A percentile compares a stretch with the other conserved stretches of the same genome.
Evolutionary conservation across 2,113 vertebrate genomes (phyloP).

Genomic region (Tychaedon coryphoeus): DNA sequence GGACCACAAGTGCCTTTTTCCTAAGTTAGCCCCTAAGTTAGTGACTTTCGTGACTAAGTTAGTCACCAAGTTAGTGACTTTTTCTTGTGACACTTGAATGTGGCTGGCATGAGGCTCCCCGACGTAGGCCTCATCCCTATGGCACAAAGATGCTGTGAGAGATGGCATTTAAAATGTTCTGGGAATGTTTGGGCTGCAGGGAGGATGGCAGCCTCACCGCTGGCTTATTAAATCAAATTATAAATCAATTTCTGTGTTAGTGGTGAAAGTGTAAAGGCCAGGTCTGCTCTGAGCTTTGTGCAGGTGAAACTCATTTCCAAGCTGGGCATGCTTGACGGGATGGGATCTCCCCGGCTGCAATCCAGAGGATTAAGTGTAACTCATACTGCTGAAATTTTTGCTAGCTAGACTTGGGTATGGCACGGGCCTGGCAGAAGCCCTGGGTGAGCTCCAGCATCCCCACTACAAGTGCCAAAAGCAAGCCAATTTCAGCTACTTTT

Average conservation of each 20-base stretch:
- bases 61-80: not conserved
- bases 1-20: not conserved
- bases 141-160: fast-evolving
- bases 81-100: not conserved
- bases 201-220: not conserved
- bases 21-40: no score
- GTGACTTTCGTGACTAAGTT: no score
- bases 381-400: not conserved
- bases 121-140: fast-evolving
- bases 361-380: not conserved
- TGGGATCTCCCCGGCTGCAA: not conserved
- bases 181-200: not conserved
- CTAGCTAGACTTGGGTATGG: not conserved
- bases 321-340: not conserved
- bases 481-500: not conserved
- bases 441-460: not conserved
- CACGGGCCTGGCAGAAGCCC: not conserved
- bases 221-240: not conserved
- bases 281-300: not conserved
- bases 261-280: not conserved
- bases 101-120: not conserved
- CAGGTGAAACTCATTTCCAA: not conserved
- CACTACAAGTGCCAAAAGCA: not conserved
- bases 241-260: not conserved
- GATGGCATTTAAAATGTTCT: not conserved